Base-by-base conservation (phyloP, 2,797 vertebrate genomes). In the Enteromius paludinosus region DNA sequence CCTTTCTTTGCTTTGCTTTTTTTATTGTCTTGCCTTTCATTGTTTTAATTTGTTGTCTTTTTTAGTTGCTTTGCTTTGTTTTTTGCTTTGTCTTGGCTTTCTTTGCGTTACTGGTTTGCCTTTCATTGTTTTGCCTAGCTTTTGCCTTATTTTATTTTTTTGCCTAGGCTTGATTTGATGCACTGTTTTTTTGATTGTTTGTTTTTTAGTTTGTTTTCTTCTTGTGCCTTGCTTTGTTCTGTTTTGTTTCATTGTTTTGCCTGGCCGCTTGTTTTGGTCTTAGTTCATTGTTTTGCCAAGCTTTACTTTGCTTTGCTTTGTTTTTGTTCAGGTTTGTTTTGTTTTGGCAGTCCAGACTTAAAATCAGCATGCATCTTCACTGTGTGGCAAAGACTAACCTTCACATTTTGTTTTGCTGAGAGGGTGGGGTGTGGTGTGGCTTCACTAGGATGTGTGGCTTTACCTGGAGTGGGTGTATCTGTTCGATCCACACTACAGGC, bases 401-500 rank as follows among this genome's bases (percentile, higher is more conserved):
- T 74, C 20, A 23, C 49, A 56, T 23, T 56, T 73, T n/a, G 30
- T 23, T 56, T 56, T 73, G 12, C 5, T 23, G 47, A 56, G 71
- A 11, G 20, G 5, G 49, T n/a, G 38, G 12, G 15, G 54, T 28
- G 33, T 43, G 47, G 5, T 38, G 5, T n/a, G 35, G 28, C 23
- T 43, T 69, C 11, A 79, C 5, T 30, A 11, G 4, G 14, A 61
- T 61, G n/a, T 45, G 23, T 28, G 25, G 10, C 1, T 74, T 87
- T 95, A 96, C 95, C 95, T 95, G 95, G 92, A 84, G 93, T 91
- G 62, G 92, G 76, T 45, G 84, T 92, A 59, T 95, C 93, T 88
- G 93, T 91, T 52, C 94, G 93, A 88, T 96, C 95, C 90, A 92
- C 92, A 66, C 92, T 93, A 91, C 94, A 95, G 86, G 95, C 92